These are phyloP conservation scores for Geotrupes spiniger DNA, from an alignment of 2,888 invertebrate species.

Conservation along the genomic window DNA sequence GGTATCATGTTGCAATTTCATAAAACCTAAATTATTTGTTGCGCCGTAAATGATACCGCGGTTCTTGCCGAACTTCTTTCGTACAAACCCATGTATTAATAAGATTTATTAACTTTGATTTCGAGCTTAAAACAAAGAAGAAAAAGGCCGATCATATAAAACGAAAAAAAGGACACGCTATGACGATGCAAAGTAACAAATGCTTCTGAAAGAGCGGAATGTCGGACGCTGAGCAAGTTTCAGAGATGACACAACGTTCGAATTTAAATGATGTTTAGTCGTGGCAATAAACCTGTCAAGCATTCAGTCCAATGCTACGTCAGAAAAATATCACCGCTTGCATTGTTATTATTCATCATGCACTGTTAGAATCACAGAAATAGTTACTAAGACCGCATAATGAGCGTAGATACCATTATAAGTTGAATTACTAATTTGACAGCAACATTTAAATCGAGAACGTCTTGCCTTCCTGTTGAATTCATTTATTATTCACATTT, in stretches of 20 bases:
- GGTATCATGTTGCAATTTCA: no score
- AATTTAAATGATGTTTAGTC: slow-evolving; percentile 47
- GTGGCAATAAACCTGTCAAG: slow-evolving; percentile 47
- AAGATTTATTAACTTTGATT: slow-evolving; percentile 6
- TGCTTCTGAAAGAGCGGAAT: slow-evolving; percentile 36
- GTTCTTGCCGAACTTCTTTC: not conserved
- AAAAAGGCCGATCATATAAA: slow-evolving; percentile 1
- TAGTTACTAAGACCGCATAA: slow-evolving; percentile 16
- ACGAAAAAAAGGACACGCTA: slow-evolving; percentile 12
- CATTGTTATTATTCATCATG: slow-evolving; percentile 42
- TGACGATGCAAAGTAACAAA: slow-evolving; percentile 30
- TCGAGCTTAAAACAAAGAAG: not conserved
- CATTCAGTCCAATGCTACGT: slow-evolving; percentile 37
- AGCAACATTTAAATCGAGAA: not conserved
- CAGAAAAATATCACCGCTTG: slow-evolving; percentile 43
- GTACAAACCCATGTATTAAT: not conserved
- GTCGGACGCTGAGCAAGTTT: slow-evolving; percentile 38
- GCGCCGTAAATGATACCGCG: no score
- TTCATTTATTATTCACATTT: no score
- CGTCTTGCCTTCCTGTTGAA: no score
- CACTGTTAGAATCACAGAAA: slow-evolving; percentile 32
- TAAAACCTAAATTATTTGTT: no score
- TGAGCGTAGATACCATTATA: slow-evolving; percentile 3
- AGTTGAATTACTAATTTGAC: slow-evolving; percentile 3
- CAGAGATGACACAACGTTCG: slow-evolving; percentile 45